Conservation (phyloP, 2,888 invertebrate genomes). For the Panorpa germanica region DNA sequence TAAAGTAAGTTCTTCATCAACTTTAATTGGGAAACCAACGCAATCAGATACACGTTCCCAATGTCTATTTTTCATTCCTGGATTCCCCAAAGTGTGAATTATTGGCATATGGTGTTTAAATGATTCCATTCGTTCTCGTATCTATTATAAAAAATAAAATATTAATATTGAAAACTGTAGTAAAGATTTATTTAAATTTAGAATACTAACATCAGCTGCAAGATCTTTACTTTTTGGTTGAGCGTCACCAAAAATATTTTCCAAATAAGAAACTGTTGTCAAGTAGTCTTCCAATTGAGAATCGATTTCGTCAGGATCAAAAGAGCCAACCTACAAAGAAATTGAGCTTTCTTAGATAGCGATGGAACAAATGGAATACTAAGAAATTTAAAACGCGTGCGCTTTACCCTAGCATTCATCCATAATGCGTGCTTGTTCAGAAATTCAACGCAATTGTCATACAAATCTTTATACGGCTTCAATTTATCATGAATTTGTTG, state of each 20-base stretch:
- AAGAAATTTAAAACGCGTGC: conserved; percentile 1
- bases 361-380: not conserved
- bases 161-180: conserved; percentile 1
- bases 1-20: conserved; percentile 64
- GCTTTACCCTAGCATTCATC: conserved; percentile 46
- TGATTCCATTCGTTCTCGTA: conserved; percentile 49
- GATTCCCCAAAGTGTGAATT: conserved; percentile 86
- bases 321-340: conserved; percentile 47
- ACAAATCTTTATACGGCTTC: conserved; percentile 70
- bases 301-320: conserved; percentile 81
- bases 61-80: conserved; percentile 78
- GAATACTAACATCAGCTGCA: conserved; percentile 30
- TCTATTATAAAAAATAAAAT: conserved; percentile 12
- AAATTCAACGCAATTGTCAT: conserved; percentile 77
- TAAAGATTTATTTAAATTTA: not conserved
- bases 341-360: not conserved
- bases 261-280: conserved; percentile 72
- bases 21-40: conserved; percentile 79
- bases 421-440: conserved; percentile 63
- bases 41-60: conserved; percentile 93
- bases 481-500: conserved; percentile 62
- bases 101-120: conserved; percentile 81
- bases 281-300: conserved; percentile 45
- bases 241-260: conserved; percentile 69
- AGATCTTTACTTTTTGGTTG: conserved; percentile 54